Evolutionary conservation across 2,888 invertebrate genomes (phyloP), one percentile per base, ranked within the genome.

Genomic region (Petrophora chlorosata): DNA sequence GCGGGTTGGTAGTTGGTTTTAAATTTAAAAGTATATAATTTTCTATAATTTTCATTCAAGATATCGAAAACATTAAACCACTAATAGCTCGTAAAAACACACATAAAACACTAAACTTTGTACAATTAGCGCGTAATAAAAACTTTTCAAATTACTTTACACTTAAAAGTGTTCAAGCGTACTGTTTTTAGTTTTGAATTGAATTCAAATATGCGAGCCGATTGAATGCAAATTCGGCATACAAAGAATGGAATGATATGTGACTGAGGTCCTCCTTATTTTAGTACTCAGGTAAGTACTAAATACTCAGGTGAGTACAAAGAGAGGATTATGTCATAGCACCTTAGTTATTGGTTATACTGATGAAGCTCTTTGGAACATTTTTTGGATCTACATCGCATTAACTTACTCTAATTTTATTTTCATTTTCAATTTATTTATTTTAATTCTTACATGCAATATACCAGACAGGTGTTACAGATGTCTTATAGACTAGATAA

Each of bases 221-320:
- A 63, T 63, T 61, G 59, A 63, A 63, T 63, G 63, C 58, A 59
- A 61, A 63, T 63, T 56, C 25, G 49, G 35, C 40, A 60, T 50
- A 56, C 59, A 61, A 58, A 52, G 45, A 42, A 17, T 17, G 48
- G 53, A 34, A 45, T 55, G 47, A 17, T 34, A 22, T 19, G 35
- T 13, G 16, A 35, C 14, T 26, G 5, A 15, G 14, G 17, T 17
- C 10, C 4, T 17, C 15, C 5, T 48, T 36, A 29, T 23, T 47
- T 30, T 38, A 32, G 12, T 30, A 12, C 5, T 15, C 38, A 10
- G 14, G 28, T 38, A 14, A n/a, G 14, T 26, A n/a, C 26, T 34
- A 8, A 16, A 19, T 30, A 12, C 5, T 15, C 38, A 10, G 14
- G 28, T 38, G 15, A n/a, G 14, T 26, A n/a, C 26, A 28, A 8